Base-by-base conservation (phyloP, 2,113 vertebrate genomes). In the Hystrix cristata region DNA sequence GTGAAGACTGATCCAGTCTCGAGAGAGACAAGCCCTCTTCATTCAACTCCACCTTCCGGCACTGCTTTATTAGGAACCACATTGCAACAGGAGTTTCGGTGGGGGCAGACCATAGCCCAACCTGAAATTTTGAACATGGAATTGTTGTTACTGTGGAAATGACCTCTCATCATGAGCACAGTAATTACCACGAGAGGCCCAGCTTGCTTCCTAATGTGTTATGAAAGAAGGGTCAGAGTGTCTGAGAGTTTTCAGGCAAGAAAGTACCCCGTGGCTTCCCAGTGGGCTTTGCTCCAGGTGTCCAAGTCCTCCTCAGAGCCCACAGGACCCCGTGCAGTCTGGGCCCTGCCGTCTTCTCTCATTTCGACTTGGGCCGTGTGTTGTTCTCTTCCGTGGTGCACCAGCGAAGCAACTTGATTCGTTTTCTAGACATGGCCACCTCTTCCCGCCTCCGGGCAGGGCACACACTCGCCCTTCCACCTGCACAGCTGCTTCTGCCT, bases 81-180 rank as follows among this genome's bases (percentile, higher is more conserved):
- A 89, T 43, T 67, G 60, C 38, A 74, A 31, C 27, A 38, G 46
- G 25, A 23, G 13, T 74, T 62, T 34, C 55, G 34, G 14, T 34
- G 46, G 62, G 67, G 64, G 53, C 34, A 51, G 21, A 87, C 38
- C 31, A 48, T 55, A 3, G 12, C 16, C 62, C 51, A 80, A 34
- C 11, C n/a, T 10, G 2, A n/a, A n/a, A 9, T 43, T 27, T 53
- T 31, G 34, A 38, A 23, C 5, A 43, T 13, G 34, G 8, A 38
- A n/a, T 38, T 85, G 92, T 90, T 53, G n/a, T 86, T 74, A 78
- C n/a, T 55, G 93, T 21, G n/a, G 29, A 91, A 95, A 72, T 74
- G 60, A 60, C 38, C 57, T 96, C 9, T 65, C 11, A 0, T 83
- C 48, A n/a, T 7, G 23, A 78, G 65, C 76, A 65, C 15, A 34